Percentiles rank a stretch among this genome's conserved stretches.
Conservation (phyloP, 2,113 vertebrate genomes). For the Narcine bancroftii region DNA sequence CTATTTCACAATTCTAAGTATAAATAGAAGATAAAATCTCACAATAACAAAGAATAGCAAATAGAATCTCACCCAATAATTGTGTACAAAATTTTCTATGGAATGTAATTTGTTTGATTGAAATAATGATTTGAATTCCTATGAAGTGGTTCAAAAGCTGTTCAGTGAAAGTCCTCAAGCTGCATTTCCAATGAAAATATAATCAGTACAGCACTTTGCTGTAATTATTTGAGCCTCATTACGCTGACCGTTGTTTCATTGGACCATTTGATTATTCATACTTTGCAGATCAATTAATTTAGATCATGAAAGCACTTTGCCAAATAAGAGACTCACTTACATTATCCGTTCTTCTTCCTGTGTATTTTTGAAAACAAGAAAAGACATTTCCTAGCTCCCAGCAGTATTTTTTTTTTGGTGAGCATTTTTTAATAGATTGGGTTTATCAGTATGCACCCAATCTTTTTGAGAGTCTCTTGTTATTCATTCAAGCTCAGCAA, state of each 20-base stretch:
- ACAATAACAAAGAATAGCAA: background rate
- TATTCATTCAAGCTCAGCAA: background rate
- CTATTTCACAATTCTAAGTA: conserved; percentile 11
- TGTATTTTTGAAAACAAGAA: background rate
- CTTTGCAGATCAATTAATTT: background rate
- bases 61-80: background rate
- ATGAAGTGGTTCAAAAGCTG: background rate
- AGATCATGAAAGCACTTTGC: background rate
- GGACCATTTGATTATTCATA: background rate
- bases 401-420: background rate
- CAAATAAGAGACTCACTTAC: background rate
- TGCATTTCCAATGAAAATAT: background rate
- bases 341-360: background rate
- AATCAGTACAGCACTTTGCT: background rate
- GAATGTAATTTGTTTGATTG: background rate
- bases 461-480: background rate
- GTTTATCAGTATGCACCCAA: background rate
- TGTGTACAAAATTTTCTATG: no score
- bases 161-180: conserved; percentile 21
- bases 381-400: background rate
- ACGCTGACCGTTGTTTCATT: background rate
- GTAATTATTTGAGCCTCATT: background rate
- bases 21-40: conserved; percentile 5
- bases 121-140: background rate
- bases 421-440: background rate